A percentile compares a stretch with the other conserved stretches of the same genome.
Conservation (phyloP, 2,888 invertebrate genomes). For the Drosophila monieri region DNA sequence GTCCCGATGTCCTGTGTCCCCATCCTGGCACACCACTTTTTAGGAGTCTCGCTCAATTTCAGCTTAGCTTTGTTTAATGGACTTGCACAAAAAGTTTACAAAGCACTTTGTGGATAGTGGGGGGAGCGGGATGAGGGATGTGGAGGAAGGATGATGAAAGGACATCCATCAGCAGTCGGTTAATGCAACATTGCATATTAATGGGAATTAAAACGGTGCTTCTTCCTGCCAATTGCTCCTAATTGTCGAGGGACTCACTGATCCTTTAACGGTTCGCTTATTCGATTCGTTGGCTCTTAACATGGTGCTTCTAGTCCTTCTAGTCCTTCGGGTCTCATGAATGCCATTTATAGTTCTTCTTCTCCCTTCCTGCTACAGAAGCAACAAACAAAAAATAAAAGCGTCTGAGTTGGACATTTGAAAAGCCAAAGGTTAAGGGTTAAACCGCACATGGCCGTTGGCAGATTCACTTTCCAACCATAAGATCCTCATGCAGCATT, state of each 20-base stretch:
- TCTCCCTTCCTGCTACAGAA: too few species aligned
- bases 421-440: constrained; percentile 29
- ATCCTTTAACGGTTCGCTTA: not conserved
- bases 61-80: constrained; percentile 62
- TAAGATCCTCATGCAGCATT: constrained; percentile 10
- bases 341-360: constrained; percentile 6
- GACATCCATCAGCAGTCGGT: constrained; percentile 16
- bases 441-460: constrained; percentile 19
- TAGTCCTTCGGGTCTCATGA: constrained; percentile 2
- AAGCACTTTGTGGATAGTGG: constrained; percentile 26
- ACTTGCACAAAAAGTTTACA: constrained; percentile 49
- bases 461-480: constrained; percentile 4
- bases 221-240: constrained; percentile 11
- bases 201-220: constrained; percentile 17
- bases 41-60: constrained; percentile 44
- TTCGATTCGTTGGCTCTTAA: not conserved
- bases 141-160: not conserved
- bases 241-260: constrained; percentile 16
- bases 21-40: not conserved
- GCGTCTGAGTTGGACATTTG: constrained; percentile 8
- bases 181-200: constrained; percentile 27
- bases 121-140: too few species aligned
- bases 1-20: not conserved
- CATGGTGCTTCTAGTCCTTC: not conserved
- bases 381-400: not conserved